These are phyloP conservation scores for Sarcophaga bullata DNA, from an alignment of 1,140 invertebrate genomes.

Conservation along the genomic window DNA sequence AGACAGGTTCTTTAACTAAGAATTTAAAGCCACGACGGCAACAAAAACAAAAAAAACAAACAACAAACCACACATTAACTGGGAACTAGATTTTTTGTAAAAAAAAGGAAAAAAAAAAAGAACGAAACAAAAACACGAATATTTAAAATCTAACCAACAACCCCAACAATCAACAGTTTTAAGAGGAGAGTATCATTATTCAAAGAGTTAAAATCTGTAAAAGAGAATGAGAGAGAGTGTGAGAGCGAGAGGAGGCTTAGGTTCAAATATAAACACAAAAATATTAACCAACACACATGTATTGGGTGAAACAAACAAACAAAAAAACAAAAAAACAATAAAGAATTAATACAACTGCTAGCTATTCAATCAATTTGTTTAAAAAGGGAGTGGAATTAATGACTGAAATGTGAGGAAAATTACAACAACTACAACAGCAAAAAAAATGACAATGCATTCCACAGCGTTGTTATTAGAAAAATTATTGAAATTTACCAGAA, in stretches of 20 bases:
- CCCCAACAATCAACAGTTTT: background rate
- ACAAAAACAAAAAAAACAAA: background rate
- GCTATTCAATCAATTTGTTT: background rate
- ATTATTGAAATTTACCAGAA: too few species aligned
- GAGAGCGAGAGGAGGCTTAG: background rate
- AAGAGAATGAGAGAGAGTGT: background rate
- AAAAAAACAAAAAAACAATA: background rate
- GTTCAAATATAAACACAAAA: background rate
- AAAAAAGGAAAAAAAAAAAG: too few species aligned
- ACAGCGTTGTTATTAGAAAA: background rate
- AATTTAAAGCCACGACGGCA: background rate
- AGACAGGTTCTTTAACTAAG: constrained; percentile 4
- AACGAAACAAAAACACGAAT: background rate
- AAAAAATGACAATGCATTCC: background rate
- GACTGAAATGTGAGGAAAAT: background rate
- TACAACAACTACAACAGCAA: background rate
- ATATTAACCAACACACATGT: background rate
- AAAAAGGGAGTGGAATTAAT: background rate
- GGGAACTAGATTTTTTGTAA: constrained; percentile 17
- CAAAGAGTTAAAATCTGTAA: too few species aligned
- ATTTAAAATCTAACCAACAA: background rate
- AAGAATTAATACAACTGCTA: too few species aligned
- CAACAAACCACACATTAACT: constrained; percentile 9
- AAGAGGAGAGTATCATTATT: too few species aligned
- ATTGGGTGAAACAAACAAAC: background rate